Evolutionary conservation across 64 coral and sea anemone species (phyloP).

Genomic region (Montipora cactus): DNA sequence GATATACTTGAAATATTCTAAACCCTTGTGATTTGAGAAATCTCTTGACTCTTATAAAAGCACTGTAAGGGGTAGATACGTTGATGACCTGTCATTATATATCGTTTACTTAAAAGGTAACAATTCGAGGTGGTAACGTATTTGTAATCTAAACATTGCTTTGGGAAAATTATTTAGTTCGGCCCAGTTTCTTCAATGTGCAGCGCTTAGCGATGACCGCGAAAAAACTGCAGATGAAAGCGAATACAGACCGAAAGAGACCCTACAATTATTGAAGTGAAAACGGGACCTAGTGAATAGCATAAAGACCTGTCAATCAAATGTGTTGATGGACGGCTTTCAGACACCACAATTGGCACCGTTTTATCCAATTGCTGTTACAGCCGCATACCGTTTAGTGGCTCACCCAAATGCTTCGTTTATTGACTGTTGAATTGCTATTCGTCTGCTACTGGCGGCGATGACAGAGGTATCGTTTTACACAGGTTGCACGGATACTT

Average conservation of each 20-base stretch:
- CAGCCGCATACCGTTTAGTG: neutral
- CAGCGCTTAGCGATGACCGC: neutral
- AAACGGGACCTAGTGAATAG: neutral
- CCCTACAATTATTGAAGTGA: neutral
- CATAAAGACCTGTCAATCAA: neutral
- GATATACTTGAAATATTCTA: neutral
- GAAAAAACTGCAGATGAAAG: neutral
- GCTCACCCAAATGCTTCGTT: slow-evolving; percentile 9
- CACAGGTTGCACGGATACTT: neutral
- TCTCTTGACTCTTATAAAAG: slow-evolving; percentile 3
- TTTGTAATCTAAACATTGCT: neutral
- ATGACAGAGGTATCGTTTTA: slow-evolving; percentile 26
- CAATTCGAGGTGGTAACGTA: neutral
- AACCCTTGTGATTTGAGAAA: neutral
- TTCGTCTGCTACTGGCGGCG: neutral
- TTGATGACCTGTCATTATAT: slow-evolving; percentile 16
- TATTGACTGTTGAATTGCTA: neutral
- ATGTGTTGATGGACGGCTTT: neutral
- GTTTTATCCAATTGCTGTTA: neutral
- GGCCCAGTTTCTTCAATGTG: neutral
- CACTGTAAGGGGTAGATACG: neutral
- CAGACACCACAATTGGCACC: slow-evolving; percentile 28
- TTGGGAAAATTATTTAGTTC: slow-evolving; percentile 7
- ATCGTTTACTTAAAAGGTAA: neutral
- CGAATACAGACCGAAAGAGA: neutral